These are phyloP conservation scores for Cavia porcellus DNA, from an alignment of 2,113 vertebrate species.

Conservation along the genomic window DNA sequence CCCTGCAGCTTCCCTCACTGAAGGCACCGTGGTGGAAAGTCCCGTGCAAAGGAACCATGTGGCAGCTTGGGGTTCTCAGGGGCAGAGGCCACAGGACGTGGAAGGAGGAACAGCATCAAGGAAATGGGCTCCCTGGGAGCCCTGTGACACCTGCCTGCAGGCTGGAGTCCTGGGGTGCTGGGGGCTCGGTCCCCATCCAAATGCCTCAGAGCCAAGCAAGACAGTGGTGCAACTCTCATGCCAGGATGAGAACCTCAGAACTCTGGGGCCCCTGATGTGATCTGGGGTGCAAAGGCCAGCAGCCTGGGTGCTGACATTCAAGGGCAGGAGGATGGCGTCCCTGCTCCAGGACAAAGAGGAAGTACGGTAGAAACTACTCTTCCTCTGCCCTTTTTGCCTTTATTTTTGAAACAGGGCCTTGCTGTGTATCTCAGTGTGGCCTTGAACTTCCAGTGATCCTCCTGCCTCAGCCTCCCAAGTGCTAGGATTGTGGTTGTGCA, in stretches of 20 bases:
- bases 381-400: neutral
- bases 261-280: neutral
- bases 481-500: neutral
- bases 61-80: neutral
- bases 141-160: accelerated
- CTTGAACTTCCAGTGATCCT: neutral
- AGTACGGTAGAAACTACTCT: neutral
- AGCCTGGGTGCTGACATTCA: neutral
- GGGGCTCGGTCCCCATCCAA: neutral
- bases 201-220: neutral
- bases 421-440: neutral
- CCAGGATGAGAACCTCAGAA: neutral
- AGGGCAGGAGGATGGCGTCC: neutral
- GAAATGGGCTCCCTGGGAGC: neutral
- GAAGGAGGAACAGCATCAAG: neutral
- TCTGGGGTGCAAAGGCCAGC: neutral
- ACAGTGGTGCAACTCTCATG: neutral
- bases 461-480: neutral
- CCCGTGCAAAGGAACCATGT: neutral
- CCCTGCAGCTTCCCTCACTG: neutral
- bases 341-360: neutral
- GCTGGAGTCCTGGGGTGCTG: neutral
- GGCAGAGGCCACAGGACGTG: neutral
- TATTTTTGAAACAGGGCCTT: neutral
- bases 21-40: neutral